phyloP scores from a whole-genome alignment of 2,888 invertebrate species.

The Plagiodera versicolora region DNA sequence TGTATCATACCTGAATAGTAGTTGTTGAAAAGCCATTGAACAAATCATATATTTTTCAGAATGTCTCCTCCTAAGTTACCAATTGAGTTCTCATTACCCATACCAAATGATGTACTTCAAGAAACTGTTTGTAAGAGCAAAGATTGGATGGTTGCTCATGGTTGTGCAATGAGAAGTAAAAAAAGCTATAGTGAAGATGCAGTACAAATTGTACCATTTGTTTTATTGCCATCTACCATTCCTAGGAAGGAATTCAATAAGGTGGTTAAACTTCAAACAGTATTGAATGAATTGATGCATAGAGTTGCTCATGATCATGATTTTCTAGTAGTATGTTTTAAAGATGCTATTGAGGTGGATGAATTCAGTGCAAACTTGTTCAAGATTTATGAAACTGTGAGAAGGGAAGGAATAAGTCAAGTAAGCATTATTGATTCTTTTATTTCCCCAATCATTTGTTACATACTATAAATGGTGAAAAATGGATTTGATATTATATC shows the following conservation, averaged over 20 bases:
- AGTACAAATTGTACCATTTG: constrained; percentile 78
- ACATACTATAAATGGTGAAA: no score
- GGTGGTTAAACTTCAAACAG: constrained; percentile 71
- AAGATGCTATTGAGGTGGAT: constrained; percentile 83
- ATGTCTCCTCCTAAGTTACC: constrained; percentile 51
- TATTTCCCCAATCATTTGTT: no score
- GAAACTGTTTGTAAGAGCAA: constrained; percentile 73
- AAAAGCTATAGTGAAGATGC: constrained; percentile 66
- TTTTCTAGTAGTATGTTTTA: constrained; percentile 72
- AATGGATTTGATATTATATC: no score
- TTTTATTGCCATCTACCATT: constrained; percentile 76
- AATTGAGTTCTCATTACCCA: constrained; percentile 66
- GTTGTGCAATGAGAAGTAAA: constrained; percentile 76
- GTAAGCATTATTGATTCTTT: constrained; percentile 56
- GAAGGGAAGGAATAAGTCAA: constrained; percentile 78
- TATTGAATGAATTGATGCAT: constrained; percentile 81
- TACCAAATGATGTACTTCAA: constrained; percentile 63
- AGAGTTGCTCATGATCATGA: constrained; percentile 77
- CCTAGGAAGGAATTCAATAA: constrained; percentile 74
- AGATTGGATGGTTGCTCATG: constrained; percentile 85
- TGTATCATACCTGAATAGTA: background rate
- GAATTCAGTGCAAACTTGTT: constrained; percentile 83
- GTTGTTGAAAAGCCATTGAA: background rate
- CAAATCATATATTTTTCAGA: background rate
- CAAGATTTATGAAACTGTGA: constrained; percentile 79